phyloP scores from a whole-genome alignment of 2,888 invertebrate genomes.

The Diarsia brunnea region DNA sequence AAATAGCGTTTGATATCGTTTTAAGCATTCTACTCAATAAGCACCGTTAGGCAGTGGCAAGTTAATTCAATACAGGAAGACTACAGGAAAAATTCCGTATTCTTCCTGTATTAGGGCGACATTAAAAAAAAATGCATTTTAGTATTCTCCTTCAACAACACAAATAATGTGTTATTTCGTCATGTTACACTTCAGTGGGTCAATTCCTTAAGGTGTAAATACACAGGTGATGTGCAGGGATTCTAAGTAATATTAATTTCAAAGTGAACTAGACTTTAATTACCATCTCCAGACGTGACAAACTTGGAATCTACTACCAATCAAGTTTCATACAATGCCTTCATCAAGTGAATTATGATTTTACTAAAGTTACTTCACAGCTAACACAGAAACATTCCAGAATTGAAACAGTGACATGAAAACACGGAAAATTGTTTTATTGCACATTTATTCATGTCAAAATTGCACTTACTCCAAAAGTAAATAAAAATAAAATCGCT shows the following conservation, averaged over 20 bases:
- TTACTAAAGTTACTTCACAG: slow-evolving; percentile 38
- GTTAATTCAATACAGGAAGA: neutral
- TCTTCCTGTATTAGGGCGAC: too few relatives aligned
- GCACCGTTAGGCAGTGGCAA: neutral
- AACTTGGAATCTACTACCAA: slow-evolving; percentile 37
- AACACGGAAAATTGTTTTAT: slow-evolving; percentile 36
- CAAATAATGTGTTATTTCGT: neutral
- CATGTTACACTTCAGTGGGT: slow-evolving; percentile 18
- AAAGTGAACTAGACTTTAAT: slow-evolving; percentile 48
- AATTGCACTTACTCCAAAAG: slow-evolving; percentile 69
- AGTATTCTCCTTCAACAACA: slow-evolving; percentile 8
- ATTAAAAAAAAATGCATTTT: too few relatives aligned
- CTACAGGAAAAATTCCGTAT: too few relatives aligned
- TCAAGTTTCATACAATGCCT: slow-evolving; percentile 36
- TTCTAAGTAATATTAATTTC: slow-evolving; percentile 37
- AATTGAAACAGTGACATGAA: slow-evolving; percentile 41
- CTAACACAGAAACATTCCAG: slow-evolving; percentile 63
- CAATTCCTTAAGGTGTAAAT: slow-evolving; percentile 31
- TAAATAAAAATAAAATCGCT: slow-evolving; percentile 55
- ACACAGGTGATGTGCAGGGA: slow-evolving; percentile 32
- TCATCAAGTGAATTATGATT: slow-evolving; percentile 35
- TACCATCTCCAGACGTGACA: slow-evolving; percentile 38
- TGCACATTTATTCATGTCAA: slow-evolving; percentile 70
- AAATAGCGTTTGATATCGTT: neutral
- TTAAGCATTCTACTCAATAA: neutral